Base-by-base conservation (phyloP, 1,140 invertebrate genomes). In the Pseudomyrmex dendroicus region DNA sequence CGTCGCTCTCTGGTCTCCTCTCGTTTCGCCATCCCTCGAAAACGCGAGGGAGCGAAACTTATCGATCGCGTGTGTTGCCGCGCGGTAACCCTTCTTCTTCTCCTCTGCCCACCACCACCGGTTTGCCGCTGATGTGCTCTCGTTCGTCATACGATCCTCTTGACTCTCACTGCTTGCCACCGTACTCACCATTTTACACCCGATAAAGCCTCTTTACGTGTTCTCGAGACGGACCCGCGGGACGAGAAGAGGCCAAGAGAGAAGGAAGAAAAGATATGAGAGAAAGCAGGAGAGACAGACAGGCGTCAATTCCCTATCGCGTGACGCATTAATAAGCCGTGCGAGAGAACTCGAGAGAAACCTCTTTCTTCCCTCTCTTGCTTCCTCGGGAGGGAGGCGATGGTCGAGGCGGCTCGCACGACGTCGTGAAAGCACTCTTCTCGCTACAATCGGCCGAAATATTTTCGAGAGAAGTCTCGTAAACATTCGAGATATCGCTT, bases 401-500 rank as follows among this genome's bases (percentile, higher is more conserved):
- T 48, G 73, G n/a, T 9, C 44, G 68, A 76, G n/a, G 63, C 67
- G 73, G 46, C 48, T 54, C 80, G 50, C 54, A 22, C 68, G 56
- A 46, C 72, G 8, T 76, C 66, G 61, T 82, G 70, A 68, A 57
- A 76, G 50, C 76, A 56, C 68, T 83, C 62, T 54, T 83, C 35
- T 85, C 87, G 86, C 46, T 63, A 89, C 84, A 89, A 90, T 89
- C 86, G 86, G 84, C 83, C 84, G 86, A 87, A 90, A 90, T 90
- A 91, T 90, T 91, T 91, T 89, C 85, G 72, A 83, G 82, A 85
- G 85, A 86, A 89, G 88, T 48, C 85, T 85, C 84, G 84, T 86
- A 88, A 88, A 89, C 86, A 83, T 54, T 72, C 61, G 64, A 84
- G 84, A 84, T 86, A 89, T 88, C 77, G 82, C 84, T 88, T 78